Evolutionary conservation across 2,113 vertebrate species (phyloP).

Genomic region (Calidris pugnax): DNA sequence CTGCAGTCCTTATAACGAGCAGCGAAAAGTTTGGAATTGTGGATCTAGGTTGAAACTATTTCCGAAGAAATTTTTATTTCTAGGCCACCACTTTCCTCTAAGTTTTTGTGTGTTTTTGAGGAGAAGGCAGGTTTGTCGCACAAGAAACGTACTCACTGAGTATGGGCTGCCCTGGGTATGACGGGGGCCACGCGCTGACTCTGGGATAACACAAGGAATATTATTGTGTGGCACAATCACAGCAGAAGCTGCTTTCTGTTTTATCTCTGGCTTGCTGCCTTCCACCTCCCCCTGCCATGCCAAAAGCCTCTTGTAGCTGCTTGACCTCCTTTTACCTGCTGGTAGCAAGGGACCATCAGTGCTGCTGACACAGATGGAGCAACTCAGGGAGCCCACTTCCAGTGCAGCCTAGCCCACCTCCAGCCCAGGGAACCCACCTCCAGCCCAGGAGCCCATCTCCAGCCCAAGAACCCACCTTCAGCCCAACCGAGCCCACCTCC

Average conservation of each 20-base stretch:
- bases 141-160: rapidly evolving
- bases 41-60: background rate
- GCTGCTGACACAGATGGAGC: background rate
- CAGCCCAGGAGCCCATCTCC: background rate
- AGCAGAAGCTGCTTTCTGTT: background rate
- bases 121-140: background rate
- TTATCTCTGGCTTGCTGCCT: background rate
- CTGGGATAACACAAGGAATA: rapidly evolving
- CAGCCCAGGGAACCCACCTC: background rate
- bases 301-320: background rate
- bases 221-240: background rate
- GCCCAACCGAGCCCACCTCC: background rate
- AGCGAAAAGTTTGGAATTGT: background rate
- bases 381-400: background rate
- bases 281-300: background rate
- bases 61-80: background rate
- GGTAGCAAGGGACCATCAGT: too few relatives aligned
- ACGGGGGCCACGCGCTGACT: rapidly evolving
- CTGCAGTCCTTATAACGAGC: rapidly evolving
- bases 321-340: background rate
- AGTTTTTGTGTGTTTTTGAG: background rate
- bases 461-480: too few relatives aligned
- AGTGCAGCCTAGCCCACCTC: background rate
- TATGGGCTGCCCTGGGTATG: rapidly evolving
- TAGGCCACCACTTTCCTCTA: background rate